Base-by-base conservation (phyloP, 1,140 invertebrate species). In the Drosophila bocki region DNA sequence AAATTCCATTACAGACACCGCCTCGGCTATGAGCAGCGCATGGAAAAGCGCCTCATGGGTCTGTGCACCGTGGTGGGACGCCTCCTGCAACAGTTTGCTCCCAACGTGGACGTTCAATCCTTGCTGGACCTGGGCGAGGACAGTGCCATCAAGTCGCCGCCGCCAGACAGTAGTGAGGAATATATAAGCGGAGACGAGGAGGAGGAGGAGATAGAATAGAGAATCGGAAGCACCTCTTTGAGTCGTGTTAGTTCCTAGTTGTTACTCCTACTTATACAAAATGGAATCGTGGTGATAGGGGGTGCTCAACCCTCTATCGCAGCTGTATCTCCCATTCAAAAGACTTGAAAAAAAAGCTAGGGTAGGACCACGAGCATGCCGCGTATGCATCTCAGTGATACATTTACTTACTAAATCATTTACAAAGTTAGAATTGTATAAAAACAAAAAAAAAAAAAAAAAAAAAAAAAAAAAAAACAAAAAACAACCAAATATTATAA, bases 31-130 rank as follows among this genome's bases (percentile, higher is more conserved):
- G 84, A 91, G 56, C 76, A 80, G 44, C 82, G 91, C 29, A 76
- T 87, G 72, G 91, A 92, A 59, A 57, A 70, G 50, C 91, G 88
- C 8, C 64, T 92, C 0, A 82, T 77, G 48, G 75, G 65, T 7
- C 22, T 92, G 15, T 78, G 86, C 29, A 76, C 74, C 0, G 84
- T 91, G 7, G 75, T 85, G n/a, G 82, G 85, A 0, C 74, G 76
- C n/a, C 37, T 92, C 0, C n/a, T 92, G n/a, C 75, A 78, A 37
- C 65, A 77, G 2, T 42, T 91, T 37, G 75, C 72, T 13, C 82
- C 87, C 5, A 65, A 75, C 15, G 26, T 85, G 6, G 76, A 87
- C 68, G 65, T 91, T 15, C 29, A 67, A 11, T 65, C 82, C 5
- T 42, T 92, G 19, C 19, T 85, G 5, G 63, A 35, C 9, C 48